These are phyloP conservation scores for Psephotus haematonotus DNA, from an alignment of 2,113 vertebrate genomes.

Conservation along the genomic window DNA sequence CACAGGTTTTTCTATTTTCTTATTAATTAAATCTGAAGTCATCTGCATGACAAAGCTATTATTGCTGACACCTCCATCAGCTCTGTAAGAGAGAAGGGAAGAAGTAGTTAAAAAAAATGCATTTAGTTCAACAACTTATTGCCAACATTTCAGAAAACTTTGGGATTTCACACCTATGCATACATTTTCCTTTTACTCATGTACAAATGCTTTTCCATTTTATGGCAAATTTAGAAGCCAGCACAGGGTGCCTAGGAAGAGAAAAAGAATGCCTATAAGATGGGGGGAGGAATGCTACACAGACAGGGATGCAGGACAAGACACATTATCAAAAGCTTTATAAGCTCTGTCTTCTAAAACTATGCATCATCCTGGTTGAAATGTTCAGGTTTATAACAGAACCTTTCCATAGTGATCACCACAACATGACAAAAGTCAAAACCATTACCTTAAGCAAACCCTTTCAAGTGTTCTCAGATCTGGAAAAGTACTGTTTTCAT, in stretches of 20 bases:
- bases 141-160: not conserved
- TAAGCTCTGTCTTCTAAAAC: not conserved
- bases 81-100: slow-evolving; percentile 73
- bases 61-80: slow-evolving; percentile 91
- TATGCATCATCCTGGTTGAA: not conserved
- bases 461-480: not conserved
- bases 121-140: not conserved
- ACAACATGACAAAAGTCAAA: not conserved
- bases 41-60: slow-evolving; percentile 96
- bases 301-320: not conserved
- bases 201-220: not conserved
- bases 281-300: not conserved
- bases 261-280: not conserved
- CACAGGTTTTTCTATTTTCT: slow-evolving; percentile 79
- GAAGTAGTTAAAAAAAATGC: not conserved
- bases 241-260: not conserved
- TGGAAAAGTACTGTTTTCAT: not conserved
- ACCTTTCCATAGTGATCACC: not conserved
- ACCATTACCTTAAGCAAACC: not conserved
- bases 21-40: slow-evolving; percentile 89
- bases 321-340: not conserved
- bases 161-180: not conserved
- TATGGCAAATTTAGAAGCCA: not conserved
- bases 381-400: not conserved
- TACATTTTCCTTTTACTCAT: not conserved